phyloP scores from a whole-genome alignment of 2,888 invertebrate genomes.

The Thalpophila matura region DNA sequence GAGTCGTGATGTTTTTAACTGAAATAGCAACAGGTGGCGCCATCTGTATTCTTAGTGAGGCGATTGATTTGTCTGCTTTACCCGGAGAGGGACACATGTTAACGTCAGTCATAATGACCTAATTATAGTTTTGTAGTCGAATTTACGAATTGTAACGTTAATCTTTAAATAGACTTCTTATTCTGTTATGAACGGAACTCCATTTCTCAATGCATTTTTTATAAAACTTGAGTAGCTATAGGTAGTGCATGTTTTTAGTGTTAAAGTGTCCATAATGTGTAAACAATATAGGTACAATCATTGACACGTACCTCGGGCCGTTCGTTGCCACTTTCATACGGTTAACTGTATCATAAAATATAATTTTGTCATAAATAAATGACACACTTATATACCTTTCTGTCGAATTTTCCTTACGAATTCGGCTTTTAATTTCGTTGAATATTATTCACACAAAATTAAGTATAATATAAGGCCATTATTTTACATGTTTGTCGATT shows the following conservation, averaged over 20 bases:
- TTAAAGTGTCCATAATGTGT: conserved; percentile 13
- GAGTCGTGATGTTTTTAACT: conserved; percentile 62
- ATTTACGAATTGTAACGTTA: no score
- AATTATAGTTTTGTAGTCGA: no score
- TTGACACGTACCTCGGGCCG: conserved; percentile 1
- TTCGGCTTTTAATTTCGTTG: not conserved
- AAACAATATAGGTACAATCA: conserved; percentile 12
- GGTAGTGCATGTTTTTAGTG: not conserved
- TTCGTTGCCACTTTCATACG: conserved; percentile 3
- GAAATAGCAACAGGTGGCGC: conserved; percentile 14
- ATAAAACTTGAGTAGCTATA: not conserved
- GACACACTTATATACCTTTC: not conserved
- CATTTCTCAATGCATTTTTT: no score
- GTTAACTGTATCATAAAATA: not conserved
- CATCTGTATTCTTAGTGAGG: conserved; percentile 23
- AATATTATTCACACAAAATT: conserved; percentile 26
- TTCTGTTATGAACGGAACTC: no score
- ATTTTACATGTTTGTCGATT: conserved; percentile 26
- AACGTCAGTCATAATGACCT: no score
- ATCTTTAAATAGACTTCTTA: no score
- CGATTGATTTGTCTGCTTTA: not conserved
- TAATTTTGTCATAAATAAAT: conserved; percentile 28
- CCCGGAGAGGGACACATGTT: not conserved
- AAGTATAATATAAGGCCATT: conserved; percentile 30
- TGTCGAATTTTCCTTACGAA: conserved; percentile 13